Conservation (phyloP, 2,888 invertebrate genomes). For the Ormyrus pomaceus region DNA sequence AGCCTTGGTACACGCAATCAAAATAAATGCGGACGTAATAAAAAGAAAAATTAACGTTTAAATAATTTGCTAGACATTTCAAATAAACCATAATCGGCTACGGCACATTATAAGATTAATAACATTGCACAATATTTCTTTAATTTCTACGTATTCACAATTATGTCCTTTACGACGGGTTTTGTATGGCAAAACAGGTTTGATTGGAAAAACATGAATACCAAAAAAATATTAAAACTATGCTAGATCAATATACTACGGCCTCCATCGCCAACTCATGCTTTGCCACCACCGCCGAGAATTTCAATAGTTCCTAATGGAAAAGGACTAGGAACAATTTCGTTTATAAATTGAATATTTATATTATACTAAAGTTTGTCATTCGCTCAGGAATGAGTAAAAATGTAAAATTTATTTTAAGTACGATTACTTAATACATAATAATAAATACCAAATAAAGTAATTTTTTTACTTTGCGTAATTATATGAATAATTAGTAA, state of each 20-base stretch:
- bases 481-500: too few species aligned
- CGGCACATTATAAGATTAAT: conserved; percentile 11
- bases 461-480: too few species aligned
- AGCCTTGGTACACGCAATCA: conserved; percentile 7
- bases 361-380: too few species aligned
- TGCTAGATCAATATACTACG: conserved; percentile 29
- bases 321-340: neutral
- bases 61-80: neutral
- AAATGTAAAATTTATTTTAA: too few species aligned
- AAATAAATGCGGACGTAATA: neutral
- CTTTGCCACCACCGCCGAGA: conserved; percentile 55
- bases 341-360: too few species aligned
- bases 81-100: conserved; percentile 11
- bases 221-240: conserved; percentile 28
- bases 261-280: conserved; percentile 44
- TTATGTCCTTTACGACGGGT: conserved; percentile 24
- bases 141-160: conserved; percentile 26
- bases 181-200: conserved; percentile 54
- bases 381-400: too few species aligned
- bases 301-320: conserved; percentile 33
- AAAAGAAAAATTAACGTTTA: conserved; percentile 19
- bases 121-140: conserved; percentile 49
- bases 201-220: conserved; percentile 33
- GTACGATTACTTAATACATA: too few species aligned
- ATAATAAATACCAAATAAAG: too few species aligned